A percentile compares a stretch with the other conserved stretches of the same genome.
phyloP scores from a whole-genome alignment of 2,888 invertebrate species.

The Ichneumon xanthorius region DNA sequence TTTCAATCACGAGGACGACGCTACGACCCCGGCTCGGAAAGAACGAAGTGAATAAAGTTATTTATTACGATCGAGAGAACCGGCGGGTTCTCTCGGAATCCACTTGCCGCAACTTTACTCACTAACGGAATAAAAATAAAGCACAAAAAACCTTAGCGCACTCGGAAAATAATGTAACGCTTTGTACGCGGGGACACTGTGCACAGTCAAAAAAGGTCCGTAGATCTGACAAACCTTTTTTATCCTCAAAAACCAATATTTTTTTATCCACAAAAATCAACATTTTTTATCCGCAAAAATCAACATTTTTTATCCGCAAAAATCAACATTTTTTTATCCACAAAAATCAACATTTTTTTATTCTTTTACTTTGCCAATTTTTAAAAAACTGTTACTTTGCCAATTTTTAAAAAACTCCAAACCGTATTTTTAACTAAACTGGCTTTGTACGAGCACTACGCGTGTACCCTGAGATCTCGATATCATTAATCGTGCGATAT shows the following conservation, averaged over 20 bases:
- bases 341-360: too few species aligned
- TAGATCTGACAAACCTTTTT: too few species aligned
- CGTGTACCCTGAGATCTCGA: not conserved
- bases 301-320: too few species aligned
- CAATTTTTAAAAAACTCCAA: not conserved
- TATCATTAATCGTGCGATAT: not conserved
- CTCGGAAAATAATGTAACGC: too few species aligned
- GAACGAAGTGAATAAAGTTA: conserved; percentile 42
- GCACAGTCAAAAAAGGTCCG: too few species aligned
- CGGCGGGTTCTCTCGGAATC: conserved; percentile 2
- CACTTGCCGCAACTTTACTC: not conserved
- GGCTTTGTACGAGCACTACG: not conserved
- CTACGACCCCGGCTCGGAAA: not conserved
- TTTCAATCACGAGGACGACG: conserved; percentile 52
- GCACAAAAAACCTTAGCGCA: not conserved
- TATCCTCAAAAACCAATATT: not conserved
- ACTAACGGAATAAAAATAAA: not conserved
- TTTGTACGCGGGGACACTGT: too few species aligned
- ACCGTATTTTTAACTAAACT: not conserved
- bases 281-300: too few species aligned
- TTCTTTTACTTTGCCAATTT: too few species aligned
- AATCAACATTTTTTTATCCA: too few species aligned
- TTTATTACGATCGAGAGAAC: conserved; percentile 44
- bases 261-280: not conserved
- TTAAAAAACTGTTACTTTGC: too few species aligned